Conservation (phyloP, 2,113 vertebrate genomes). For the human region GRCh38 chr5:66757501-66758000, state of each 20-base stretch:
- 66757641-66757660: not conserved
- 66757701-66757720: not conserved
- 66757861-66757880: not conserved
- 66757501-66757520: not conserved
- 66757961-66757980: not conserved
- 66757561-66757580: not conserved
- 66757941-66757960: not conserved
- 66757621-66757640: not conserved
- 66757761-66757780: not conserved
- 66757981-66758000: not conserved
- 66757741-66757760: not conserved
- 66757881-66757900: not conserved
- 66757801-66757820: not conserved
- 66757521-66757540: not conserved
- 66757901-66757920: not conserved
- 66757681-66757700: too few relatives aligned
- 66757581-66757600: not conserved
- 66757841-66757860: not conserved
- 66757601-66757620: not conserved
- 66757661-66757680: not conserved
- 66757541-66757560: not conserved
- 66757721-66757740: not conserved
- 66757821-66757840: not conserved
- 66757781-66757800: not conserved
- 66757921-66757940: not conserved